Base-by-base conservation (phyloP, 2,113 vertebrate genomes). In the Chascanopsetta lugubris region DNA sequence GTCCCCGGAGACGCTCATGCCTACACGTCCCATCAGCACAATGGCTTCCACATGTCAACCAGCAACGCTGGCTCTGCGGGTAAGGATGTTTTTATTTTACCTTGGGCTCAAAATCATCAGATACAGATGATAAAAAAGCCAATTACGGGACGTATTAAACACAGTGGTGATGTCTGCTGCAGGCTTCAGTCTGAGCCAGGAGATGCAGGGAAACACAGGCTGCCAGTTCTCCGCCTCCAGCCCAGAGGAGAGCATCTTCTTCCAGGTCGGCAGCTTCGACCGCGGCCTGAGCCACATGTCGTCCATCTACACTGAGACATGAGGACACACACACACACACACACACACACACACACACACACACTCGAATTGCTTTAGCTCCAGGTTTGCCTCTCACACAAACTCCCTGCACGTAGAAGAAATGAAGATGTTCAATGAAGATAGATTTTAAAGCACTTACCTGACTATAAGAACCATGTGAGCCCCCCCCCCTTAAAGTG, bases 231-330 rank as follows among this genome's bases (percentile, higher is more conserved):
- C 91, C 77, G 85, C 93, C 62, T 92, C 49, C 0, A 91, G 93
- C 82, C 90, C 94, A 0, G 96, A 98, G 55, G 96, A 98, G 72
- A 95, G 87, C 40, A 78, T 94, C 72, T 98, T 98, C 93, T 98
- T 96, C 90, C 96, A 94, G 83, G 94, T 94, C 4, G 89, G 95
- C 60, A 92, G 93, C 87, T 97, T 97, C 20, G 96, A 99, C 84
- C 96, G 95, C 80, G 94, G 94, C 88, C 92, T 99, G 87, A 94
- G 91, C 86, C 97, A 97, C 88, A 94, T 98, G 75, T 94, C 96
- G 12, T 95, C 96, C 38, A 94, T 99, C 86, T 98, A 99, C 77
- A 95, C 96, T 0, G 96, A 97, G 79, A 96, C 96, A 87, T 98
- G 91, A 93, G 78, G 60, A 25, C 57, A 20, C 51, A 55, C 59